Base-by-base conservation (phyloP, 2,888 invertebrate species). In the Parnassius glacialis region DNA sequence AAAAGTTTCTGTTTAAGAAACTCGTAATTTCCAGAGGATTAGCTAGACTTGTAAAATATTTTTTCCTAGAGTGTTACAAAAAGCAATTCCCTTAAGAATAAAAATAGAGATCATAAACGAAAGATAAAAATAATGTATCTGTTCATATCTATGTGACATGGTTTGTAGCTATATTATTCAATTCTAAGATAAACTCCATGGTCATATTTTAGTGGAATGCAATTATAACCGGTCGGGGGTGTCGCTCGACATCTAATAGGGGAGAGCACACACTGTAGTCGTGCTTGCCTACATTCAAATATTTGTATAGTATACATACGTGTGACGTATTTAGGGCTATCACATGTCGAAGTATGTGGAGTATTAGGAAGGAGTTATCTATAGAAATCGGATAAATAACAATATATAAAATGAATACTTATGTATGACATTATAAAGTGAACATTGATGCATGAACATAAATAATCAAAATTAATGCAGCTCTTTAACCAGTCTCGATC, bases 141-240 rank as follows among this genome's bases (percentile, higher is more conserved):
- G 12, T 41, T 54, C 57, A 25, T 41, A 62, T 34, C 55, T 47
- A 47, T 55, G 59, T 59, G 53, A 52, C 47, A 52, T 59, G 20
- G 57, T 52, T 57, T 64, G 56, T 57, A 34, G 57, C 43, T 64
- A 48, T 59, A 64, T 59, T 63, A 63, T 63, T 63, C 52, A 52
- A 63, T 56, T 59, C 55, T 57, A 59, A 64, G 63, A 64, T 59
- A 64, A 59, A 64, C 63, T 64, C 56, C 52, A 51, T 77, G 81
- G 81, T 84, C 82, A 89, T 88, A 89, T 86, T 87, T 90, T 87
- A 85, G 82, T 76, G 86, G 88, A 90, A 90, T 90, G 90, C 87
- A 90, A 90, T 90, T 89, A 90, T 86, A 87, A 83, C 80, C 65
- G 75, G 74, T 68, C 74, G 75, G 76, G 83, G 84, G 84, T 84